Base-by-base conservation (phyloP, 1,140 invertebrate genomes). In the Leptinotarsa defecta region DNA sequence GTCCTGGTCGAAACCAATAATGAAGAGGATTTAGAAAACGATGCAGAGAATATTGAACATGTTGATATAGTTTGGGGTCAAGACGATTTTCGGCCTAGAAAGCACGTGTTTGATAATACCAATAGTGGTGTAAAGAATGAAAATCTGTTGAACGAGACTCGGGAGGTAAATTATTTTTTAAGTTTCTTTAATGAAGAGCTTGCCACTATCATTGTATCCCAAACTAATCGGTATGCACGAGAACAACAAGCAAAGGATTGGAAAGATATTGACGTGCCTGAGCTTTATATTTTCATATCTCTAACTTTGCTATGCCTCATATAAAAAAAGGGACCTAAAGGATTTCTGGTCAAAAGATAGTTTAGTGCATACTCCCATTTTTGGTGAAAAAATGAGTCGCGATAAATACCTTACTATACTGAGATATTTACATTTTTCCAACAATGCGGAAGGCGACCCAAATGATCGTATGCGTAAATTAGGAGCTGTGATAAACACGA, bases 331-430 rank as follows among this genome's bases (percentile, higher is more conserved):
- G 48, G 57, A 61, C 19, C 22, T 73, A 24, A 20, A 74, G 19
- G 34, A 76, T 27, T 72, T 83, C 78, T 83, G 83, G 81, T 76
- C 71, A 34, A 80, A n/a, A 34, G 76, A 80, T 65, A 24, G 73
- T 65, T 71, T 82, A 13, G 43, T 84, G 20, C 48, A 49, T 24
- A 82, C 79, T 68, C 81, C 80, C 34, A 78, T 80, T 63, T 84
- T 83, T 74, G 13, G 67, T 19, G 48, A 82, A 62, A 77, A 67
- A 3, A 85, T 84, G 83, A 8, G 48, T 48, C 71, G 80, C 68
- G 67, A 82, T 67, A 74, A 78, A 68, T 82, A 79, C 71, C 48
- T 78, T 19, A 61, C 63, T 24, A 78, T 81, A n/a, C 72, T 77
- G 17, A 70, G 75, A 15, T 63, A 77, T 27, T 69, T 82, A 68